Evolutionary conservation across 2,888 invertebrate genomes (phyloP).

Genomic region (Netelia virgata): DNA sequence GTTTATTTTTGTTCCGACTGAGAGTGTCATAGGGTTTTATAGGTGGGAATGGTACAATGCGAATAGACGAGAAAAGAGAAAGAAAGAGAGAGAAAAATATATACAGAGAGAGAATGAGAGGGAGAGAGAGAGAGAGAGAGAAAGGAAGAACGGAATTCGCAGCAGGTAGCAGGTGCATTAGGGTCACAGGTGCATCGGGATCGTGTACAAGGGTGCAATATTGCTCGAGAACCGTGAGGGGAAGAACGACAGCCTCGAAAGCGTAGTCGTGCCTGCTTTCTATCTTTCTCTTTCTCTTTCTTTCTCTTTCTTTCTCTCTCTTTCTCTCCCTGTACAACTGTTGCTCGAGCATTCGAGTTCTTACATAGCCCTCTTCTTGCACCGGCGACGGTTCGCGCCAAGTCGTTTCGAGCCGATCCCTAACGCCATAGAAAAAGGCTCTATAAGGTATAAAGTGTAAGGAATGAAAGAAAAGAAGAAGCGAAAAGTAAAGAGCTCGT

Average conservation of each 20-base stretch:
- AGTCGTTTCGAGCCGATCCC: neutral
- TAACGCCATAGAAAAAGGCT: neutral
- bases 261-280: slow-evolving; percentile 51
- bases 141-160: slow-evolving; percentile 53
- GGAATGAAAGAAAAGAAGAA: slow-evolving; percentile 13
- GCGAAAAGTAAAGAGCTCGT: slow-evolving; percentile 1
- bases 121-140: slow-evolving; percentile 14
- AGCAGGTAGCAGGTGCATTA: slow-evolving; percentile 64
- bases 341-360: slow-evolving; percentile 23
- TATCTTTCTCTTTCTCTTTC: neutral
- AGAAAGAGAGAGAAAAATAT: no score
- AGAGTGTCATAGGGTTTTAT: no score
- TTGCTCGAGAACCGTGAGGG: slow-evolving; percentile 37
- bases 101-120: slow-evolving; percentile 23
- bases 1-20: no score
- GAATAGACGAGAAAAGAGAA: neutral
- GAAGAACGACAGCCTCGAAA: slow-evolving; percentile 22
- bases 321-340: slow-evolving; percentile 16
- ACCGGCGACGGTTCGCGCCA: neutral
- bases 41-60: no score
- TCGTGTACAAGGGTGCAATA: slow-evolving; percentile 51
- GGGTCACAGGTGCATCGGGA: slow-evolving; percentile 64
- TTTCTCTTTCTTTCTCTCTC: neutral
- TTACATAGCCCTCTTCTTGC: slow-evolving; percentile 13
- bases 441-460: slow-evolving; percentile 4